Conservation (phyloP, 2,113 vertebrate genomes). For the Toxotes jaculatrix region DNA sequence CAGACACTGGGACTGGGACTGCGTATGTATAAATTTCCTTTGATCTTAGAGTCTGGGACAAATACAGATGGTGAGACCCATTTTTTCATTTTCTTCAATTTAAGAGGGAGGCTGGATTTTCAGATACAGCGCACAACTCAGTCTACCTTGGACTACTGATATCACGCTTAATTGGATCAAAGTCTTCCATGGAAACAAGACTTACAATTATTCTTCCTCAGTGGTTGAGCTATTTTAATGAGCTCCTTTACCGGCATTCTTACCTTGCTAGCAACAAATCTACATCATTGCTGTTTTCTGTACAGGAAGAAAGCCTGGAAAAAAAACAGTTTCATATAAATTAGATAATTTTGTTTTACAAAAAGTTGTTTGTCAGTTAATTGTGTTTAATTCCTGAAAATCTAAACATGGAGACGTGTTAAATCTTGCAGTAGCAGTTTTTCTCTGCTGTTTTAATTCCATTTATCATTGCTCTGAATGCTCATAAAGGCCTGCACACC, state of each 20-base stretch:
- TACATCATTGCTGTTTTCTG: slow-evolving; percentile 42
- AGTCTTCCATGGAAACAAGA: slow-evolving; percentile 54
- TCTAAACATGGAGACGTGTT: not conserved
- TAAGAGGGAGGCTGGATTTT: slow-evolving; percentile 49
- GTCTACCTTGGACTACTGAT: slow-evolving; percentile 57
- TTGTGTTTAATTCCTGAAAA: slow-evolving; percentile 26
- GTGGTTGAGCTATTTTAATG: slow-evolving; percentile 67
- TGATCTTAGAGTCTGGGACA: slow-evolving; percentile 61
- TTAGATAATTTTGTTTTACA: slow-evolving; percentile 5
- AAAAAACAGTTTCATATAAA: slow-evolving; percentile 21
- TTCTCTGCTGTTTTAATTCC: slow-evolving; percentile 22
- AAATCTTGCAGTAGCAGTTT: not conserved
- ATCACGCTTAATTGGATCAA: slow-evolving; percentile 74
- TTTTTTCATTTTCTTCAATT: slow-evolving; percentile 71
- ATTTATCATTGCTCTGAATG: not conserved
- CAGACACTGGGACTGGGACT: slow-evolving; percentile 18
- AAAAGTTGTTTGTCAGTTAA: slow-evolving; percentile 12
- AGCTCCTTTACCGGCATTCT: slow-evolving; percentile 54
- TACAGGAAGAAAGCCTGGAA: not conserved
- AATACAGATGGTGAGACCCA: slow-evolving; percentile 54
- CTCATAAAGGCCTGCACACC: slow-evolving; percentile 7
- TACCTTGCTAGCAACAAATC: slow-evolving; percentile 57
- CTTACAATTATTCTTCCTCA: slow-evolving; percentile 57
- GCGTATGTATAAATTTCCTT: slow-evolving; percentile 54
- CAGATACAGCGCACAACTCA: slow-evolving; percentile 34